Base-by-base conservation (phyloP, 2,113 vertebrate species). In the Nerophis ophidion region DNA sequence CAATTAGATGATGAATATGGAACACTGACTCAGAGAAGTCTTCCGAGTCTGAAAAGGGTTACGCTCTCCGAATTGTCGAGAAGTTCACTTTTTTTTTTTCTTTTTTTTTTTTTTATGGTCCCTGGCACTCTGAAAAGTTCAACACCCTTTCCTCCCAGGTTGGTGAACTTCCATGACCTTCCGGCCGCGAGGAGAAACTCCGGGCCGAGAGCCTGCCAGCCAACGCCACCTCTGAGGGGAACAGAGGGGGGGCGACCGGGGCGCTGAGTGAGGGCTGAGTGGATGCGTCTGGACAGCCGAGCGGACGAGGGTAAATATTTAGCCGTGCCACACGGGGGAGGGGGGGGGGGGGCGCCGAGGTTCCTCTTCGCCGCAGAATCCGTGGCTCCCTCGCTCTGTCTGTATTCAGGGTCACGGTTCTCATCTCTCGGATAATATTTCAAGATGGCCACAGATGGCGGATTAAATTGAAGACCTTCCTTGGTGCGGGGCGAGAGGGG, bases 401-500 rank as follows among this genome's bases (percentile, higher is more conserved):
- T 69, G 87, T 91, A 91, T 91, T 91, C 90, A 89, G 87, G 86
- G 88, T 89, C 90, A 91, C 90, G 89, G 87, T 90, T 91, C 85
- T 90, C 89, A 91, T 91, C 87, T 91, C 88, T 87, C 72, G 79
- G 84, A 83, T 89, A 88, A 90, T 90, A 88, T 90, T 86, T 90
- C 87, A 85, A 90, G 87, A 83, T 70, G 73, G 77, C 66, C 81
- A 81, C 87, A 88, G 89, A 90, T 87, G 87, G 85, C 76, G 85
- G 88, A 89, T 89, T 89, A 88, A 89, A 91, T 88, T 89, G 89
- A 85, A 87, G 83, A 81, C 84, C 84, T 74, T 85, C 69, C 78
- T 80, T 72, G 72, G 84, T 74, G 74, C 63, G 70, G 74, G 74
- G 70, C 66, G 68, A 72, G 77, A 72, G 71, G 26, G 59, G 68